Conservation (phyloP, 2,888 invertebrate species). For the Stenichneumon culpator region DNA sequence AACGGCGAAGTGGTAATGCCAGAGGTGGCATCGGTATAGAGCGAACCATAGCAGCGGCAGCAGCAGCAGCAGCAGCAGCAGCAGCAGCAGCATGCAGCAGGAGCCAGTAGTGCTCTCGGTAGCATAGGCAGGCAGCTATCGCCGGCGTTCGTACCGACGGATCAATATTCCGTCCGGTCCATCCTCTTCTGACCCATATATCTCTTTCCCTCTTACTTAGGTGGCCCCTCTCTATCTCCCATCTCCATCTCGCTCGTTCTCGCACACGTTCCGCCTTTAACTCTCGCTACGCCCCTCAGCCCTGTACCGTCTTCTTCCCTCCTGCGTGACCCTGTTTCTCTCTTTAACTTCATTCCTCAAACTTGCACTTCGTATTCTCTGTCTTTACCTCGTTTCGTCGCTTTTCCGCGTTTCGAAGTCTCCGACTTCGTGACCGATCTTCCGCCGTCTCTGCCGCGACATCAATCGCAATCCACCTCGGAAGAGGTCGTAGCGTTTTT, state of each 20-base stretch:
- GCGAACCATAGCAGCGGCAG: neutral
- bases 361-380: slow-evolving; percentile 28
- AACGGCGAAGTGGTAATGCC: slow-evolving; percentile 28
- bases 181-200: slow-evolving; percentile 83
- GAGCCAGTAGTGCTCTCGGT: slow-evolving; percentile 23
- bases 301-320: slow-evolving; percentile 10
- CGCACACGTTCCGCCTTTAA: slow-evolving; percentile 10
- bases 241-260: slow-evolving; percentile 18
- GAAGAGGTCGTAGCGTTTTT: neutral
- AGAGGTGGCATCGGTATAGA: slow-evolving; percentile 10
- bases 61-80: neutral
- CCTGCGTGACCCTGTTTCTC: slow-evolving; percentile 16
- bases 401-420: slow-evolving; percentile 12
- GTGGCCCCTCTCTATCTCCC: slow-evolving; percentile 19
- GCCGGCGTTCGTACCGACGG: slow-evolving; percentile 74
- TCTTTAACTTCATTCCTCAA: slow-evolving; percentile 45
- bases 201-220: slow-evolving; percentile 79
- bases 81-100: slow-evolving; percentile 13
- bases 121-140: slow-evolving; percentile 64
- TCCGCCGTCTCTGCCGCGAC: neutral
- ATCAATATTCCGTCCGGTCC: slow-evolving; percentile 85
- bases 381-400: slow-evolving; percentile 28
- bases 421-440: neutral
- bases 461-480: neutral
- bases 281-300: neutral